These are phyloP conservation scores for Campoletis raptor DNA, from an alignment of 2,888 invertebrate species.

Conservation along the genomic window DNA sequence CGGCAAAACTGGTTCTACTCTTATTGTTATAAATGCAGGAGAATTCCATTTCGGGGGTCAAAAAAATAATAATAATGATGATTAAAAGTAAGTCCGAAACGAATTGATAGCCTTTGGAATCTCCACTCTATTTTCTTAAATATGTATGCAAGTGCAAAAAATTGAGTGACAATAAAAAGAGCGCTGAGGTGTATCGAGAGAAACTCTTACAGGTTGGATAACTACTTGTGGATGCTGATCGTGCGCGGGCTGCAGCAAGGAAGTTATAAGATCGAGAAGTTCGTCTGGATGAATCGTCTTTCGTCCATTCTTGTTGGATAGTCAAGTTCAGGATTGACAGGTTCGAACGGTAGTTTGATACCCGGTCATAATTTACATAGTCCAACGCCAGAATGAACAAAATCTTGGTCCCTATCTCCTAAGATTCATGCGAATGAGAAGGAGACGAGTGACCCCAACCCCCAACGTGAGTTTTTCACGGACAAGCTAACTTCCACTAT, in stretches of 20 bases:
- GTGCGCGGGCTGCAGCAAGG: constrained; percentile 40
- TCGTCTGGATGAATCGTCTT: constrained; percentile 20
- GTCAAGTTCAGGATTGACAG: constrained; percentile 70
- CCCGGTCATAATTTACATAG: constrained; percentile 71
- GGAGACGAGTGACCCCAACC: constrained; percentile 28
- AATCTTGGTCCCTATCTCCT: constrained; percentile 45
- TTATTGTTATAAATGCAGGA: constrained; percentile 9
- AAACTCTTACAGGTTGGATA: constrained; percentile 7
- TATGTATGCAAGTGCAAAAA: neutral
- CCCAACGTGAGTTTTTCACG: neutral
- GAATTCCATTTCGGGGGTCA: neutral
- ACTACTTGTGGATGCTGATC: constrained; percentile 36
- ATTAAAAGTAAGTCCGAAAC: constrained; percentile 30
- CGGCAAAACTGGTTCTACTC: constrained; percentile 60
- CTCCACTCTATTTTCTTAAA: neutral
- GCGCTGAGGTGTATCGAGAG: constrained; percentile 7
- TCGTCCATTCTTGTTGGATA: constrained; percentile 52
- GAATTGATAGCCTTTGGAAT: neutral
- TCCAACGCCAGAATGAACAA: constrained; percentile 47
- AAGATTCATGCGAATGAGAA: constrained; percentile 36
- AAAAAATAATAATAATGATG: constrained; percentile 3
- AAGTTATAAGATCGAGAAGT: constrained; percentile 20
- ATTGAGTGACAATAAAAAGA: constrained; percentile 4
- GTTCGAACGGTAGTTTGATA: constrained; percentile 73
- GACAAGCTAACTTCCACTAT: neutral